Percentiles rank a stretch among this genome's conserved stretches.
phyloP scores from a whole-genome alignment of 2,113 vertebrate genomes.

The Cervus canadensis region DNA sequence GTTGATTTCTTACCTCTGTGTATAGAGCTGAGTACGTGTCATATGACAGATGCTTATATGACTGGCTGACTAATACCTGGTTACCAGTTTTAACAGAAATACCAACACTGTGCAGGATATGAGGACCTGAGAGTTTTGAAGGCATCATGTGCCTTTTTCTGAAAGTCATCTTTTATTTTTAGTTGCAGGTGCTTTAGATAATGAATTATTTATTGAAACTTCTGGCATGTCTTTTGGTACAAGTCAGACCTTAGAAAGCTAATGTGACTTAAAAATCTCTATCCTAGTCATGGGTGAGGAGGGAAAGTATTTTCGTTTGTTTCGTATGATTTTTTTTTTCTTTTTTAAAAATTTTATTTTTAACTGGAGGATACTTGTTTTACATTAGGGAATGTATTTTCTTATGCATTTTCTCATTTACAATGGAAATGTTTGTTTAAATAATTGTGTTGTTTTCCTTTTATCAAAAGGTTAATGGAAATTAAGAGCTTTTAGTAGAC shows the following conservation, averaged over 20 bases:
- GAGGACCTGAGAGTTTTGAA: not conserved
- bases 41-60: not conserved
- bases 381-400: not conserved
- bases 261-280: not conserved
- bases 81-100: not conserved
- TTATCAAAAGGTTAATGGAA: constrained; percentile 18
- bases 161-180: not conserved
- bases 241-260: not conserved
- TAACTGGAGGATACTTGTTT: not conserved
- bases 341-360: not conserved
- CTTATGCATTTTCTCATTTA: not conserved
- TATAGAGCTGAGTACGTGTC: not conserved
- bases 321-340: not conserved
- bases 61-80: not conserved
- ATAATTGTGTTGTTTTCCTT: constrained; percentile 17
- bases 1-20: not conserved
- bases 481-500: not conserved
- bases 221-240: not conserved
- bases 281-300: not conserved
- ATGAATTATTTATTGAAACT: not conserved
- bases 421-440: not conserved
- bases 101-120: not conserved
- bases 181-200: not conserved
- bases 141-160: not conserved
- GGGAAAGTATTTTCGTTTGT: not conserved